Evolutionary conservation across 2,797 vertebrate genomes (phyloP).

Genomic region (Orestias chungarensis): DNA sequence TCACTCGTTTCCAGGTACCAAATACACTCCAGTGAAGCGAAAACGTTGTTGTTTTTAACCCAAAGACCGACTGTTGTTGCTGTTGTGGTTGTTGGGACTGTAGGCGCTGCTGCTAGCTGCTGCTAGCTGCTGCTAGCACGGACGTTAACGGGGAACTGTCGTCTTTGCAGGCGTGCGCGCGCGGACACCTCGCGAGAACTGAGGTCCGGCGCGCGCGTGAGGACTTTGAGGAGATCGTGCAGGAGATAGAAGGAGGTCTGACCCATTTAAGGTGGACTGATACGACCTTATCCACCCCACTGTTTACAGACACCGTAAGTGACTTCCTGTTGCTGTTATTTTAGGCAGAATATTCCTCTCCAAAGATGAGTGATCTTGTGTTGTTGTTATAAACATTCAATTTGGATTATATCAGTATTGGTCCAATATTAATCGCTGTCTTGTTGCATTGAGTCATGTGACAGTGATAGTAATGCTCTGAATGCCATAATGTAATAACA

Average conservation of each 20-base stretch:
- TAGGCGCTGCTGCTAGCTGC: constrained; percentile 1
- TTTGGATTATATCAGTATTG: too few species aligned
- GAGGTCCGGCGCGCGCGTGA: constrained; percentile 69
- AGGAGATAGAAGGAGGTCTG: constrained; percentile 84
- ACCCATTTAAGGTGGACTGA: constrained; percentile 79
- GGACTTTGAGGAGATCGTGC: constrained; percentile 86
- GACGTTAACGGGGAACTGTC: background rate
- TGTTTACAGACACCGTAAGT: constrained; percentile 78
- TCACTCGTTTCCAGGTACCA: constrained; percentile 77
- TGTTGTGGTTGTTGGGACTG: background rate
- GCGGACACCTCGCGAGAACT: constrained; percentile 83
- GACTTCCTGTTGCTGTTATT: background rate
- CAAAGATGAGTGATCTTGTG: too few species aligned
- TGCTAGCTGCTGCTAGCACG: background rate
- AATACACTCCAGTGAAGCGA: rapidly evolving
- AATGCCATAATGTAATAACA: too few species aligned
- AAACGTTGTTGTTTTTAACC: background rate
- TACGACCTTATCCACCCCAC: constrained; percentile 72
- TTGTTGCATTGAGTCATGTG: too few species aligned
- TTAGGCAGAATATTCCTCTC: background rate
- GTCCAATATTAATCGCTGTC: too few species aligned
- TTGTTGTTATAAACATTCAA: too few species aligned
- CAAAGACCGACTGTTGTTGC: rapidly evolving
- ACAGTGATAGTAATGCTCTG: too few species aligned
- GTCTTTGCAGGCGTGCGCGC: constrained; percentile 77